Base-by-base conservation (phyloP, 2,888 invertebrate genomes). In the Scrobipalpa costella region DNA sequence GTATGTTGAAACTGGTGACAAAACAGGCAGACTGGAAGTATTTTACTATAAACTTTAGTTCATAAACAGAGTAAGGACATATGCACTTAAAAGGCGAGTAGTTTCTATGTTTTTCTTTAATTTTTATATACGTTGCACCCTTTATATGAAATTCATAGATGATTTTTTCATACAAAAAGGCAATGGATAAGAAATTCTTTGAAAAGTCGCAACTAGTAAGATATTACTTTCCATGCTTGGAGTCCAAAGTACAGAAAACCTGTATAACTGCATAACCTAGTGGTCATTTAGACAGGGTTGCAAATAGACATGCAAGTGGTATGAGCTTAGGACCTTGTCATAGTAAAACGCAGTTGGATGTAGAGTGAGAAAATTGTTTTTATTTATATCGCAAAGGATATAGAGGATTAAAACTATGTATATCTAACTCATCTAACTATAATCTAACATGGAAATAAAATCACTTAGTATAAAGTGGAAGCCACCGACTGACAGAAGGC, bases 181-280 rank as follows among this genome's bases (percentile, higher is more conserved):
- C 19, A 19, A 50, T 50, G 50, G 11, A 50, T 11, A 11, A 11
- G 3, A 21, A 21, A 21, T 1, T 0, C 11, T 11, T 19, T 19
- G 21, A 11, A 19, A 15, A 21, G 19, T 50, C 50, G 50, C 19
- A 19, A 50, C 19, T 11, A 38, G 38, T n/a, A n/a, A 17, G 1
- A 9, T 7, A 9, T 50, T 19, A 50, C 50, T 50, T 50, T 57
- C 34, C 15, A 17, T 57, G 36, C n/a, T 9, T 13, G 5, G 17
- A 17, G 36, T 57, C 38, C 57, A 57, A 36, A 57, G 57, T 57
- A 34, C 57, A 38, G 57, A n/a, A 57, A 57, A 57, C 57, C 57
- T 57, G 57, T 57, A 34, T 34, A 34, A 50, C 50, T 50, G 57
- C 34, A 38, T 19, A 2, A 15, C 13, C n/a, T 1, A 15, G 11